These are phyloP conservation scores for Circaetus cinerascens DNA, from an alignment of 2,113 vertebrate species.

Conservation along the genomic window DNA sequence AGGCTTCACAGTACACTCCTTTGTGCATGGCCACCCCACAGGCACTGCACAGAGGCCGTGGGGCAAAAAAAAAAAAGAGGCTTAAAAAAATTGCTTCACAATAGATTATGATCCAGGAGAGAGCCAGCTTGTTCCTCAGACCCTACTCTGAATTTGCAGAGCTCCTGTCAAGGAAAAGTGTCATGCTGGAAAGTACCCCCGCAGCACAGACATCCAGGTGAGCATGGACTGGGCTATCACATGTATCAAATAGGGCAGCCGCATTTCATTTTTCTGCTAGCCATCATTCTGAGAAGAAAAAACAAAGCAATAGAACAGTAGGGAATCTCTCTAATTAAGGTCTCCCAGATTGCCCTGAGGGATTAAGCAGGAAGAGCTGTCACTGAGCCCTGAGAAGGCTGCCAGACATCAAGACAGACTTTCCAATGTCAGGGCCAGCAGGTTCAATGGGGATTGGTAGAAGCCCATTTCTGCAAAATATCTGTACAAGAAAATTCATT, in stretches of 20 bases:
- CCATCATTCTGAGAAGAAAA: background rate
- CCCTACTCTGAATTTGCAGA: background rate
- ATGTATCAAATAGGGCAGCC: background rate
- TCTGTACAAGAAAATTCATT: background rate
- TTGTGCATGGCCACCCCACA: background rate
- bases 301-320: background rate
- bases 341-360: background rate
- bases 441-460: background rate
- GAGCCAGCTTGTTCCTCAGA: background rate
- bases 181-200: background rate
- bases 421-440: background rate
- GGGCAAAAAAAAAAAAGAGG: background rate
- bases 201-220: background rate
- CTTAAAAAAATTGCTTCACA: background rate
- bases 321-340: background rate
- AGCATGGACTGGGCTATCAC: background rate
- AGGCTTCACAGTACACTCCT: background rate
- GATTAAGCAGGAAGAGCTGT: background rate
- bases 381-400: background rate
- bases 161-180: background rate
- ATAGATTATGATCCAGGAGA: background rate
- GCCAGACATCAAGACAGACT: background rate
- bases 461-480: background rate
- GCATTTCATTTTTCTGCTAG: background rate
- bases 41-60: background rate